Base-by-base conservation (phyloP, 2,888 invertebrate species). In the Actias luna region DNA sequence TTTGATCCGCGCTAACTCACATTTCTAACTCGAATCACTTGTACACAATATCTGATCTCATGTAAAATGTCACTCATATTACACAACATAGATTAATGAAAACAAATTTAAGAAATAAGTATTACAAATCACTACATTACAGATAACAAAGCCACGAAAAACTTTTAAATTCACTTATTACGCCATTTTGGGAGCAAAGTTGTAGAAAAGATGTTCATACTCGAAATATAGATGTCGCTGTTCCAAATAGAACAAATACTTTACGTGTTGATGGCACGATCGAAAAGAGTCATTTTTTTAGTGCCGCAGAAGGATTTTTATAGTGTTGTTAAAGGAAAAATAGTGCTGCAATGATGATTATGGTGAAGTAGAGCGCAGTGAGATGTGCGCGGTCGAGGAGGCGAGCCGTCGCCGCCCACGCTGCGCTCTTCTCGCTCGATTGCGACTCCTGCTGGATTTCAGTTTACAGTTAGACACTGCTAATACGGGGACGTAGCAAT, bases 321-420 rank as follows among this genome's bases (percentile, higher is more conserved):
- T 18, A 2, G 1, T 16, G 36, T 46, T 8, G 52, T 18, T 52
- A 63, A 25, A 63, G 14, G 31, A 59, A 59, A 31, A 59, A 59
- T 58, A 63, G 12, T 65, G 62, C 60, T 65, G 68, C 63, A 22
- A 63, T 52, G 50, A 63, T 16, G 29, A 63, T 18, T 14, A 35
- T 29, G 4, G 63, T 59, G 59, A 77, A 65, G 22, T 60, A 64
- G 50, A 72, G 7, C 42, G 78, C 68, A 66, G 82, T 69, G 58
- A 78, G 61, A 60, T 82, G 64, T 39, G 78, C 67, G 42, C 85
- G 69, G 80, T 89, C 87, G 66, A 85, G 72, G 65, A 89, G 76
- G 70, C 72, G 78, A 63, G 83, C 87, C 46, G 83, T 82, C 69
- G 84, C 84, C 65, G 79, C 79, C 86, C 88, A 86, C 73, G 83